A percentile compares a stretch with the other conserved stretches of the same genome.
These are phyloP conservation scores for Chloropsis cyanopogon DNA, from an alignment of 2,113 vertebrate species.

Conservation along the genomic window DNA sequence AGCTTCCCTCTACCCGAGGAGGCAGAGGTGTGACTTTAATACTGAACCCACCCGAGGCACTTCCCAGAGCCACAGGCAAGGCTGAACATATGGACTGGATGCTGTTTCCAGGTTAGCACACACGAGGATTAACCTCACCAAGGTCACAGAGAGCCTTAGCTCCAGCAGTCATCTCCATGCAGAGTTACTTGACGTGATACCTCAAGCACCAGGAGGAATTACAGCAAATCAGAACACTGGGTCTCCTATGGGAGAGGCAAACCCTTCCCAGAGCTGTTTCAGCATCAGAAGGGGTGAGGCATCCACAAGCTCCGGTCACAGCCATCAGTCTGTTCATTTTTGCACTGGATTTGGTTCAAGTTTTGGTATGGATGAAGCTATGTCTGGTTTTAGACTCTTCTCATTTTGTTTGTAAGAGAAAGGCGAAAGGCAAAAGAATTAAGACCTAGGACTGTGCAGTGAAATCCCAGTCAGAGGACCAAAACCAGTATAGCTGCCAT, in stretches of 20 bases:
- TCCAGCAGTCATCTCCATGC: background rate
- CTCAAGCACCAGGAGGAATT: background rate
- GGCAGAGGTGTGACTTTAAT: background rate
- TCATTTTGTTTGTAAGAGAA: background rate
- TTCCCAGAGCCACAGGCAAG: background rate
- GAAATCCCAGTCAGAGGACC: background rate
- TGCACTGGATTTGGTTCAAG: background rate
- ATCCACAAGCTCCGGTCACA: background rate
- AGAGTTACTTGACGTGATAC: background rate
- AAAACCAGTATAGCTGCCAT: background rate
- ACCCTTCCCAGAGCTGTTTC: background rate
- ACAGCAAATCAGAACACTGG: background rate
- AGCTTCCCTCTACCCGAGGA: background rate
- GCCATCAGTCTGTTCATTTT: background rate
- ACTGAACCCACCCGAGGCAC: background rate
- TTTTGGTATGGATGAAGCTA: background rate
- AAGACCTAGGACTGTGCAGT: background rate
- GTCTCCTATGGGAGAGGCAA: background rate
- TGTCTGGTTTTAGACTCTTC: background rate
- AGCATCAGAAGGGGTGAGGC: background rate
- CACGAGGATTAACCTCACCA: background rate
- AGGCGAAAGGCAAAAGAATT: background rate
- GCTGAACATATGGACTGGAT: conserved; percentile 37
- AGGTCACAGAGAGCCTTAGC: background rate
- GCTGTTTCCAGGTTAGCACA: background rate